Conservation (phyloP, 2,888 invertebrate species). For the Perizoma affinitatum region DNA sequence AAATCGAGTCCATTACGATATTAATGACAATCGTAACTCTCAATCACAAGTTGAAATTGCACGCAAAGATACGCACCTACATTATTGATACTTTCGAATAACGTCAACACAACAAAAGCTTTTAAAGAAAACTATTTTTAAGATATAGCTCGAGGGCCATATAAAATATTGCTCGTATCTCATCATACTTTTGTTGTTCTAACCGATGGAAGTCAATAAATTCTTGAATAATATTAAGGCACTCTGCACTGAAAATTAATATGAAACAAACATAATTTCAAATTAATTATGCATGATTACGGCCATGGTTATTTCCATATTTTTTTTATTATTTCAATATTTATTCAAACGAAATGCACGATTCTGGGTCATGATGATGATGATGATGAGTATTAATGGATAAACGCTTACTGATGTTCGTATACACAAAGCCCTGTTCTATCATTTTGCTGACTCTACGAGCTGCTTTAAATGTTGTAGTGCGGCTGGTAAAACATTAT, state of each 20-base stretch:
- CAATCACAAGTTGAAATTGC: conserved; percentile 66
- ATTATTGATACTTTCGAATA: conserved; percentile 46
- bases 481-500: conserved; percentile 20
- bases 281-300: background rate
- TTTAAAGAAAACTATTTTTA: conserved; percentile 39
- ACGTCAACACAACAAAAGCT: conserved; percentile 49
- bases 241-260: conserved; percentile 2
- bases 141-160: conserved; percentile 36
- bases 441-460: conserved; percentile 14
- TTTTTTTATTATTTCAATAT: background rate
- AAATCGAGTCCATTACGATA: conserved; percentile 74
- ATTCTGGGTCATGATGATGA: no score
- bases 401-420: no score
- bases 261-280: background rate
- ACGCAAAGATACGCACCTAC: conserved; percentile 55
- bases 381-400: no score
- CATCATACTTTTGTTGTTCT: conserved; percentile 38
- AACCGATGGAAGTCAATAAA: conserved; percentile 32
- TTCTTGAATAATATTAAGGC: conserved; percentile 41
- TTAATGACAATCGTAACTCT: conserved; percentile 77
- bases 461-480: conserved; percentile 17
- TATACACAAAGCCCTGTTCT: no score
- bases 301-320: no score
- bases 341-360: background rate
- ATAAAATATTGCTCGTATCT: conserved; percentile 39